Evolutionary conservation across 2,113 vertebrate species (phyloP).

Genomic region (Cyanoliseus patagonus): DNA sequence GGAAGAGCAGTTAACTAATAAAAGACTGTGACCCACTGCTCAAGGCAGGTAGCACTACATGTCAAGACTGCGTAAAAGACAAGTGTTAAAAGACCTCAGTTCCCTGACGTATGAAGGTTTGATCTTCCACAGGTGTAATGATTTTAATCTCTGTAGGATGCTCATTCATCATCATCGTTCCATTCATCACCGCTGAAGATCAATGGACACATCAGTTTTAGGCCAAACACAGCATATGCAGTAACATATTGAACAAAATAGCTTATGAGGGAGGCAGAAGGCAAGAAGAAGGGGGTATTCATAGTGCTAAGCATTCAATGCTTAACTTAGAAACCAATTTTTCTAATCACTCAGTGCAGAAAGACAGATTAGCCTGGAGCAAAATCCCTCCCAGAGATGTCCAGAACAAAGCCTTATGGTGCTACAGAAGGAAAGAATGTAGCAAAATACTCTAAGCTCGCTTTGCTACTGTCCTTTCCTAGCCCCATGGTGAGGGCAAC

Average conservation of each 20-base stretch:
- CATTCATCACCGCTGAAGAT: slow-evolving; percentile 4
- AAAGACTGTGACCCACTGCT: slow-evolving; percentile 21
- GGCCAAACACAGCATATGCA: neutral
- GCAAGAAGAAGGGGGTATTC: neutral
- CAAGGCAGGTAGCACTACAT: neutral
- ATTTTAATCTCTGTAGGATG: neutral
- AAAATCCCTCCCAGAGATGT: neutral
- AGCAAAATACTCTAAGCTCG: neutral
- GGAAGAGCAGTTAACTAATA: slow-evolving; percentile 40
- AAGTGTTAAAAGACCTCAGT: neutral
- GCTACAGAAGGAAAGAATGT: neutral
- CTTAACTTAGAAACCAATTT: neutral
- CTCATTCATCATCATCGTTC: neutral
- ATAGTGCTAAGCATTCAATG: neutral
- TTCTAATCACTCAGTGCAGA: neutral
- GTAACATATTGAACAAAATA: neutral
- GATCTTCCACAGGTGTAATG: slow-evolving; percentile 23
- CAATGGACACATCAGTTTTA: neutral
- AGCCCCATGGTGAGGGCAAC: neutral
- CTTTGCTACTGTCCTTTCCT: neutral
- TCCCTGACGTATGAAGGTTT: neutral
- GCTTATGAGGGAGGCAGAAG: neutral
- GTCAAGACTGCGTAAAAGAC: neutral
- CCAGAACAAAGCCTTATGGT: neutral
- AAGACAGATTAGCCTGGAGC: neutral